Percentiles rank a stretch among this genome's conserved stretches.
These are phyloP conservation scores for Amphipoea lucens DNA, from an alignment of 2,888 invertebrate species.

Conservation along the genomic window DNA sequence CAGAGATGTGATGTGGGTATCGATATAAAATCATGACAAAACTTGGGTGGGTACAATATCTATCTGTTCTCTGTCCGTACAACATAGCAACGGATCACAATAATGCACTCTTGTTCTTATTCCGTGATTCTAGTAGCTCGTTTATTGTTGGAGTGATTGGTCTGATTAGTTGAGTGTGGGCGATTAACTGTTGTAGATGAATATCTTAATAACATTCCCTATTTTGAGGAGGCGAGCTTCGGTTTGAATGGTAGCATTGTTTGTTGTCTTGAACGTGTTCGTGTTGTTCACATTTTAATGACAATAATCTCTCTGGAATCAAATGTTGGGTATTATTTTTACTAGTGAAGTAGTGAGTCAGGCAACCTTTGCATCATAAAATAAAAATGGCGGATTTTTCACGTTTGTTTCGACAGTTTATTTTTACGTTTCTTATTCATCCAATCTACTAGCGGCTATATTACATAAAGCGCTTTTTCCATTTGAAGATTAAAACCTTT, in stretches of 20 bases:
- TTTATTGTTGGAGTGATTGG: slow-evolving; percentile 57
- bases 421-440: slow-evolving; percentile 27
- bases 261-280: slow-evolving; percentile 4
- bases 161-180: slow-evolving; percentile 56
- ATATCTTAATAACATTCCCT: slow-evolving; percentile 53
- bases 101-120: slow-evolving; percentile 44
- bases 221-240: slow-evolving; percentile 23
- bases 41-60: background rate
- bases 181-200: slow-evolving; percentile 50
- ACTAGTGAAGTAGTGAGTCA: slow-evolving; percentile 18
- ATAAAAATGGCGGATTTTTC: background rate
- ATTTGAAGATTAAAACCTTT: background rate
- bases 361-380: slow-evolving; percentile 9
- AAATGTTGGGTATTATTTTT: slow-evolving; percentile 13
- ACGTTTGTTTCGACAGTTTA: slow-evolving; percentile 1
- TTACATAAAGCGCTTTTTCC: background rate
- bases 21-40: background rate
- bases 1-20: background rate
- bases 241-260: background rate
- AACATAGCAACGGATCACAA: slow-evolving; percentile 22
- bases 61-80: slow-evolving; percentile 11
- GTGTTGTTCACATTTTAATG: slow-evolving; percentile 22
- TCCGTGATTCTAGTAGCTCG: slow-evolving; percentile 43
- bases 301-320: background rate
- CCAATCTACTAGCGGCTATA: background rate